A percentile compares a stretch with the other conserved stretches of the same genome.
These are phyloP conservation scores for Macrosoma leucophasiata DNA, from an alignment of 2,888 invertebrate species.

Conservation along the genomic window DNA sequence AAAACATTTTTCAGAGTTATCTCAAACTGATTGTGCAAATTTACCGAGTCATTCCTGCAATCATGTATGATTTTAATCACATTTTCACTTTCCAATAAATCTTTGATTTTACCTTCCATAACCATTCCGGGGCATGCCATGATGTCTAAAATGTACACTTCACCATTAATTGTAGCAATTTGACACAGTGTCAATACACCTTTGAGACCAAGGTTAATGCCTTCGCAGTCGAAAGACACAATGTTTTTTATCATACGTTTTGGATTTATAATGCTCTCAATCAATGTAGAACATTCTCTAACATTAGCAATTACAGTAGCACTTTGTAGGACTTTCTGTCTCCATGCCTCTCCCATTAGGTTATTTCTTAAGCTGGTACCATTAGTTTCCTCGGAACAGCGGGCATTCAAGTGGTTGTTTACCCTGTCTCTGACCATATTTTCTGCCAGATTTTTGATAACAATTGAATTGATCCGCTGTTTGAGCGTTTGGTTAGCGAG, in stretches of 20 bases:
- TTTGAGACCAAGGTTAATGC: conserved; percentile 92
- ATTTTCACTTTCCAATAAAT: conserved; percentile 85
- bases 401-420: conserved; percentile 64
- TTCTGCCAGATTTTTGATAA: conserved; percentile 92
- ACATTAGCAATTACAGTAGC: conserved; percentile 87
- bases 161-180: conserved; percentile 87
- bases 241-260: conserved; percentile 74
- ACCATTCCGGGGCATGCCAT: conserved; percentile 89
- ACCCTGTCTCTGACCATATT: conserved; percentile 79
- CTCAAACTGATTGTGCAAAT: conserved; percentile 89
- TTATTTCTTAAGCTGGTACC: conserved; percentile 60
- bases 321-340: conserved; percentile 86
- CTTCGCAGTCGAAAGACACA: conserved; percentile 94
- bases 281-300: conserved; percentile 85
- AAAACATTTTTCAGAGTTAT: conserved; percentile 90
- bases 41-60: conserved; percentile 92
- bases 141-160: conserved; percentile 91
- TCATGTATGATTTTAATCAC: conserved; percentile 95
- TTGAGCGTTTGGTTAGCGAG: conserved; percentile 86
- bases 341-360: conserved; percentile 84
- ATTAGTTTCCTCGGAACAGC: conserved; percentile 59
- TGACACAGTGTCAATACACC: conserved; percentile 92
- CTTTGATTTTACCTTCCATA: conserved; percentile 84
- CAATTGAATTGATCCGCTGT: conserved; percentile 90
- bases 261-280: conserved; percentile 82